phyloP scores from a whole-genome alignment of 2,888 invertebrate species.

The Ctena decussata region DNA sequence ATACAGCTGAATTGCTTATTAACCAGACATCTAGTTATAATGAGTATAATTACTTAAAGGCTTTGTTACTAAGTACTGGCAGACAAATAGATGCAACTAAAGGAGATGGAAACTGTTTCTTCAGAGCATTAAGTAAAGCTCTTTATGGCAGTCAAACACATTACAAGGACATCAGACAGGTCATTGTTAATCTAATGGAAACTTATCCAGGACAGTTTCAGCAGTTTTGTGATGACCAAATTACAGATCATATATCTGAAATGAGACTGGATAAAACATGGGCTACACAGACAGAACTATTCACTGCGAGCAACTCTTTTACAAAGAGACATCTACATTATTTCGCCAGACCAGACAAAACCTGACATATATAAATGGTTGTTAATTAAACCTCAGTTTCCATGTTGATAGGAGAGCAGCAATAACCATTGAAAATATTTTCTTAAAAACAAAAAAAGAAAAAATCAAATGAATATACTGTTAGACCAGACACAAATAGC shows the following conservation, averaged over 20 bases:
- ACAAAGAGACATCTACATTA: constrained; percentile 76
- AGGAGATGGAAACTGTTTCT: constrained; percentile 83
- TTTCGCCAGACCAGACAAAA: constrained; percentile 74
- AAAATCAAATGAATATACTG: constrained; percentile 53
- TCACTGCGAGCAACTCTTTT: constrained; percentile 77
- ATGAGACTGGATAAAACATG: constrained; percentile 75
- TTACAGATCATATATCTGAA: constrained; percentile 66
- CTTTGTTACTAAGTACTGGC: constrained; percentile 61
- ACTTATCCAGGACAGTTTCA: constrained; percentile 74
- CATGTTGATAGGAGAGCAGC: constrained; percentile 45
- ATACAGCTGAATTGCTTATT: constrained; percentile 54
- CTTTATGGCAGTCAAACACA: constrained; percentile 75
- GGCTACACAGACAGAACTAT: constrained; percentile 81
- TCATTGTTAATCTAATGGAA: constrained; percentile 76
- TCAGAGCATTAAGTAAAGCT: constrained; percentile 79
- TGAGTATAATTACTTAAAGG: constrained; percentile 68
- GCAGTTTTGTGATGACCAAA: constrained; percentile 72
- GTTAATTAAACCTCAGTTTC: constrained; percentile 74
- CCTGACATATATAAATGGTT: constrained; percentile 76
- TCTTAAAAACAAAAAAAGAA: constrained; percentile 63
- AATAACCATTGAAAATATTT: no score
- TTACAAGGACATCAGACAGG: constrained; percentile 75
- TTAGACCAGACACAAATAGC: constrained; percentile 48
- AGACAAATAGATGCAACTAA: constrained; percentile 76
- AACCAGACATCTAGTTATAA: constrained; percentile 67